Conservation (phyloP, 1,140 invertebrate genomes). For the Pachypsylla venusta region DNA sequence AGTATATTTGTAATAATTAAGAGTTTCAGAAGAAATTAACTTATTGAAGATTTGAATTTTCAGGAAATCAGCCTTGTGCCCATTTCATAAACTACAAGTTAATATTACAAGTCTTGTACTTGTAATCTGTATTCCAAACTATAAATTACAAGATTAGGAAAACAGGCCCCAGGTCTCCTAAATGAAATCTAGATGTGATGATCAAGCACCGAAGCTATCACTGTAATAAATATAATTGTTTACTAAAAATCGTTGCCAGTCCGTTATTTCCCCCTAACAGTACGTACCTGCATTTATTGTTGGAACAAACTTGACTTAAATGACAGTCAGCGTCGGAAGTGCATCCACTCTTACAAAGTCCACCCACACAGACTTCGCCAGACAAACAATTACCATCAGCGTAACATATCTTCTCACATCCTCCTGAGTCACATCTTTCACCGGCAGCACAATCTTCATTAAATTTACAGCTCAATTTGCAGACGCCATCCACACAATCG, state of each 20-base stretch:
- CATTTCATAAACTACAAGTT: too few species aligned
- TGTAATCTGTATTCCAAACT: too few species aligned
- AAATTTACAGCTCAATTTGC: slow-evolving; percentile 55
- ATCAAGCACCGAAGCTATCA: too few species aligned
- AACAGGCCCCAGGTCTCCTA: slow-evolving; percentile 1
- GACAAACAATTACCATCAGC: slow-evolving; percentile 73
- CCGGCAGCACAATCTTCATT: slow-evolving; percentile 58
- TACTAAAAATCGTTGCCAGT: background rate
- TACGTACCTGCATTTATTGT: slow-evolving; percentile 50
- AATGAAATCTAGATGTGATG: background rate
- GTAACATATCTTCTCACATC: slow-evolving; percentile 73
- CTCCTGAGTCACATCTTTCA: slow-evolving; percentile 60
- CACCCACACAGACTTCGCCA: slow-evolving; percentile 74
- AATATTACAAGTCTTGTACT: too few species aligned
- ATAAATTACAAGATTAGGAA: slow-evolving; percentile 9
- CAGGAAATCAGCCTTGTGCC: too few species aligned
- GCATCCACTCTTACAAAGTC: slow-evolving; percentile 67
- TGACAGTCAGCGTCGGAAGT: slow-evolving; percentile 64
- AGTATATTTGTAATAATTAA: too few species aligned
- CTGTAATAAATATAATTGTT: slow-evolving; percentile 12
- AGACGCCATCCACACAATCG: slow-evolving; percentile 54
- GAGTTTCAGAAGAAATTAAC: too few species aligned
- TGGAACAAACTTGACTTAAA: slow-evolving; percentile 59
- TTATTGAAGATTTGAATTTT: too few species aligned
- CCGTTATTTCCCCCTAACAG: background rate